phyloP scores from a whole-genome alignment of 2,113 vertebrate genomes.

The Plotosus lineatus region DNA sequence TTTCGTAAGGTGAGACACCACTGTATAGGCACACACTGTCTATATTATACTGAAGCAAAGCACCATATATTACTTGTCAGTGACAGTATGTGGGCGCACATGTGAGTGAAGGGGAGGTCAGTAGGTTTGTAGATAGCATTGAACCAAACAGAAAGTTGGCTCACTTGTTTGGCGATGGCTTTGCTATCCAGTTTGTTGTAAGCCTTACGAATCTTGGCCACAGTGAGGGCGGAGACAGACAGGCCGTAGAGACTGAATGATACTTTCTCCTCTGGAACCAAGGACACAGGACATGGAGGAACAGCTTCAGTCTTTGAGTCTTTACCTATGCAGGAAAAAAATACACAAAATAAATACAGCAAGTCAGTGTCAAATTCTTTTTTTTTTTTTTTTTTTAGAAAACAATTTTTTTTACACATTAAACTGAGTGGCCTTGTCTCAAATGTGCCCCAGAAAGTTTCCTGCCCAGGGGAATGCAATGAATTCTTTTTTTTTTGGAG shows the following conservation, averaged over 20 bases:
- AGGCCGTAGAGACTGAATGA: slow-evolving; percentile 92
- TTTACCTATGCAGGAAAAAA: slow-evolving; percentile 77
- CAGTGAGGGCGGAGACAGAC: slow-evolving; percentile 90
- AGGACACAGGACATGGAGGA: slow-evolving; percentile 75
- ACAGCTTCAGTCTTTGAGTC: slow-evolving; percentile 87
- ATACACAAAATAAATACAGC: background rate
- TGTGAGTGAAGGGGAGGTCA: too few relatives aligned
- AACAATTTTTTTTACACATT: background rate
- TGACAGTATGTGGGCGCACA: too few relatives aligned
- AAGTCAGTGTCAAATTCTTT: background rate
- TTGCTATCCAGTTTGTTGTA: slow-evolving; percentile 98
- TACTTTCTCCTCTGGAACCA: slow-evolving; percentile 95
- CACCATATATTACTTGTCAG: too few relatives aligned
- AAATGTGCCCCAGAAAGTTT: background rate
- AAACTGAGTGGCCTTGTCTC: background rate
- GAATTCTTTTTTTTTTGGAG: background rate
- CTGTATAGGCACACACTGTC: too few relatives aligned
- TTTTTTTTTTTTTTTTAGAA: too few relatives aligned
- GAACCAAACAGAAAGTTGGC: background rate
- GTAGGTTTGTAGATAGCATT: background rate
- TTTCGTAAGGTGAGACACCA: too few relatives aligned
- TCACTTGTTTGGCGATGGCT: slow-evolving; percentile 97
- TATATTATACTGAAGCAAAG: too few relatives aligned
- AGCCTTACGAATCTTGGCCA: slow-evolving; percentile 93
- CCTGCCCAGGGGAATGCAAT: background rate